Evolutionary conservation across 2,797 vertebrate genomes (phyloP), one percentile per base, ranked within the genome.

Genomic region (Craterocephalus amniculus): DNA sequence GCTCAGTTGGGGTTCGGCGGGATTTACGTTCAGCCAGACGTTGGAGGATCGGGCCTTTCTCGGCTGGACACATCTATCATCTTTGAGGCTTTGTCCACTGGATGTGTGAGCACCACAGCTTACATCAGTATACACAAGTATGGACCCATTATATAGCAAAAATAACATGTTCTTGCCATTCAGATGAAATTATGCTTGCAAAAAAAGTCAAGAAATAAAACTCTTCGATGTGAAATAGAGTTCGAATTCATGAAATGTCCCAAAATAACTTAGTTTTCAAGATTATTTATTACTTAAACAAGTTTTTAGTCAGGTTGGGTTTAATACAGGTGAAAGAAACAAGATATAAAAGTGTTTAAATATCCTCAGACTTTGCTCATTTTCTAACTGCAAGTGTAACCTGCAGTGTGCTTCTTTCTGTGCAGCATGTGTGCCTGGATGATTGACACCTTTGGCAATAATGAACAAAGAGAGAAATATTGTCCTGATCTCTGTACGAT

Each of bases 51-150:
- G 0, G 98, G 97, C n/a, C 90, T 99, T 22, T 97, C 98, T 54
- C 95, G 97, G 0, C 93, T 99, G 0, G 98, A 99, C 83, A 95
- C 97, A 0, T 96, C 96, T 0, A 22, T 99, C 66, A 98, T 99
- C 88, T 99, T 99, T 43, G 98, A 99, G 83, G 97, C 97, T 61
- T 91, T 99, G 70, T 97, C 97, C 20, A 99, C 98, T 0, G 97
- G 98, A 67, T 99, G 98, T 1, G 94, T 94, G 88, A 99, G 97
- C 93, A 99, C 97, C 68, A 98, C 98, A 0, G 97, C 98, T 52
- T 99, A 99, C 63, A 95, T 99, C 62, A 99, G 97, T 83, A 99
- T 99, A 87, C 98, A 99, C 93, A 99, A 99, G 98, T 99, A 94
- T 80, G 95, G 87, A 10, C 7, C 22, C 1, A 2, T 62, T 3